These are phyloP conservation scores for Oreochromis tanganicae DNA, from an alignment of 2,113 vertebrate genomes.

Conservation along the genomic window DNA sequence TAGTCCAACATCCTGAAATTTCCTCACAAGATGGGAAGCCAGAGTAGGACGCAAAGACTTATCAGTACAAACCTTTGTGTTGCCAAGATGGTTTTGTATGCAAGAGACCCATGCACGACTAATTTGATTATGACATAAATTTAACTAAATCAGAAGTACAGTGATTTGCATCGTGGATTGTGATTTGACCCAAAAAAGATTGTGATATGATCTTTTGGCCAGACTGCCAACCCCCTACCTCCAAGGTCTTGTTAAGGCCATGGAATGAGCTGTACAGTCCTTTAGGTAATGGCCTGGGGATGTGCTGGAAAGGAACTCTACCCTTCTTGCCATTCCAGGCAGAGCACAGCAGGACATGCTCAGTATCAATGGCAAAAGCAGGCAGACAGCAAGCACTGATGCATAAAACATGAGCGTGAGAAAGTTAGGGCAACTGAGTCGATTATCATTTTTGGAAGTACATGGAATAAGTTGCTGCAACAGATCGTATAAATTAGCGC, in stretches of 20 bases:
- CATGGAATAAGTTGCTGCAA: neutral
- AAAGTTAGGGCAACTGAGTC: slow-evolving; percentile 33
- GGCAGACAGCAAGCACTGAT: slow-evolving; percentile 55
- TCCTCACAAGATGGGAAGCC: neutral
- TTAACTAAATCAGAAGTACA: neutral
- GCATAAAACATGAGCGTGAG: slow-evolving; percentile 62
- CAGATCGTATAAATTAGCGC: neutral
- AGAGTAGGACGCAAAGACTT: neutral
- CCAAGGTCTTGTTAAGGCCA: slow-evolving; percentile 48
- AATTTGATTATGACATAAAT: neutral
- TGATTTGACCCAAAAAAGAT: neutral
- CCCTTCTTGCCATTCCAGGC: slow-evolving; percentile 55
- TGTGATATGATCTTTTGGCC: neutral
- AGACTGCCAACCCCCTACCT: neutral
- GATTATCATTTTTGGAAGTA: slow-evolving; percentile 22
- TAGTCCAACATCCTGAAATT: neutral
- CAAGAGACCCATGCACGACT: neutral
- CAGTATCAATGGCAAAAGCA: slow-evolving; percentile 64
- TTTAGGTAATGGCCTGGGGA: slow-evolving; percentile 55
- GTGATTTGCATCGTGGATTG: neutral
- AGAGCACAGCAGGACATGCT: slow-evolving; percentile 36
- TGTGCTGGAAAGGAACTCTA: slow-evolving; percentile 55
- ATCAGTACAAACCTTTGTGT: neutral
- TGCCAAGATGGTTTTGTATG: neutral
- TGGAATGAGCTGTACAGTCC: slow-evolving; percentile 44